phyloP scores from a whole-genome alignment of 2,113 vertebrate species.

The Poeciliopsis occidentalis region DNA sequence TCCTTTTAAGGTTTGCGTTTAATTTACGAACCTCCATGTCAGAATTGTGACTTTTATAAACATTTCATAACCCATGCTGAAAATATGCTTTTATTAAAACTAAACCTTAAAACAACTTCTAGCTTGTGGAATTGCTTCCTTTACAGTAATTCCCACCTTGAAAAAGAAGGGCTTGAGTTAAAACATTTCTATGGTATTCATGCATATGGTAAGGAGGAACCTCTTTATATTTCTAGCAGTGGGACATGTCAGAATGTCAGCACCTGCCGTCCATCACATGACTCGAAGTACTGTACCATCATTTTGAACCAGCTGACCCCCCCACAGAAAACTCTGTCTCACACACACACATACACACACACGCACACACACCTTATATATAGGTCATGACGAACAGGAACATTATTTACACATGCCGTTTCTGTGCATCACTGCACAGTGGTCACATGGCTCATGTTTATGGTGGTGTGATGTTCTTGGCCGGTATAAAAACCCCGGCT shows the following conservation, averaged over 20 bases:
- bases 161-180: not conserved
- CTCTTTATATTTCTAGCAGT: not conserved
- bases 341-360: slow-evolving; percentile 1
- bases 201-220: not conserved
- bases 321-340: not conserved
- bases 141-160: not conserved
- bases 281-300: slow-evolving; percentile 31
- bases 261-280: slow-evolving; percentile 41
- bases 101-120: not conserved
- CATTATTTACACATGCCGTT: slow-evolving; percentile 38
- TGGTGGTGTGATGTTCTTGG: slow-evolving; percentile 20
- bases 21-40: not conserved
- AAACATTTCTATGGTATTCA: not conserved
- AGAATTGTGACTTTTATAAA: not conserved
- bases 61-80: not conserved
- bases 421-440: slow-evolving; percentile 6
- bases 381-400: slow-evolving; percentile 25
- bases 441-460: slow-evolving; percentile 34
- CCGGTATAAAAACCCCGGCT: slow-evolving; percentile 6
- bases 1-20: too few species aligned
- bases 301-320: slow-evolving; percentile 52
- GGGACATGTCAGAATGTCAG: not conserved
- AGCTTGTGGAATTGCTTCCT: not conserved
- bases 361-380: slow-evolving; percentile 7
- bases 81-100: not conserved